Evolutionary conservation across 2,797 vertebrate genomes (phyloP), one percentile per base, ranked within the genome.

Genomic region (Alectoris magna): DNA sequence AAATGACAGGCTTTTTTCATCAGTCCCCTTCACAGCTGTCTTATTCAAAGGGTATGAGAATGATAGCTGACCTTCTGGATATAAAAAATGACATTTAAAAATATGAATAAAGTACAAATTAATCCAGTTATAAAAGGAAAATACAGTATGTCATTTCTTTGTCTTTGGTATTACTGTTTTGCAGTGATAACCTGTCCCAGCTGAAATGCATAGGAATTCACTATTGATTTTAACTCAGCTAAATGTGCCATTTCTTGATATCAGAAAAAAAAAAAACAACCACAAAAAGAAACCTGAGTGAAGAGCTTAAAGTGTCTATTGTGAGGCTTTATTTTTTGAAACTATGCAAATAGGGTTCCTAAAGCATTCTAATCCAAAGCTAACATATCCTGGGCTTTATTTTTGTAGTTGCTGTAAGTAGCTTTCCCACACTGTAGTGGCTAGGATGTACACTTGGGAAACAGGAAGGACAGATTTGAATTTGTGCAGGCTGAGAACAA

Each of bases 21-120:
- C 78, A 68, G 62, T 84, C 19, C 13, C 58, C 53, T 91, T 94
- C 90, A 92, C 49, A 91, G 55, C 69, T 94, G 88, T 83, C 87
- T 83, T 85, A 72, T 67, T 94, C 67, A 93, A 92, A 95, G 84
- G 75, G n/a, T 91, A 82, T 0, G 10, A 89, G 63, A 89, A 93
- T 89, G 82, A 94, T 58, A 86, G 56, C 63, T 93, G 90, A 91
- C 92, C 88, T 95, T 93, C 79, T 94, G 49, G 22, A 75, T 91
- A 85, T 21, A 94, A 77, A 77, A 93, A 95, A 89, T 81, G 66
- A 78, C 87, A 95, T 95, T 95, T 92, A 64, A 88, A 93, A 92
- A 59, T 60, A 89, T 63, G 41, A 49, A 89, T 69, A 53, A 87
- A 92, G 51, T 75, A 73, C 56, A 81, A 76, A 95, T 93, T 69